Conservation (phyloP, 2,888 invertebrate genomes). For the Microdon myrmicae region DNA sequence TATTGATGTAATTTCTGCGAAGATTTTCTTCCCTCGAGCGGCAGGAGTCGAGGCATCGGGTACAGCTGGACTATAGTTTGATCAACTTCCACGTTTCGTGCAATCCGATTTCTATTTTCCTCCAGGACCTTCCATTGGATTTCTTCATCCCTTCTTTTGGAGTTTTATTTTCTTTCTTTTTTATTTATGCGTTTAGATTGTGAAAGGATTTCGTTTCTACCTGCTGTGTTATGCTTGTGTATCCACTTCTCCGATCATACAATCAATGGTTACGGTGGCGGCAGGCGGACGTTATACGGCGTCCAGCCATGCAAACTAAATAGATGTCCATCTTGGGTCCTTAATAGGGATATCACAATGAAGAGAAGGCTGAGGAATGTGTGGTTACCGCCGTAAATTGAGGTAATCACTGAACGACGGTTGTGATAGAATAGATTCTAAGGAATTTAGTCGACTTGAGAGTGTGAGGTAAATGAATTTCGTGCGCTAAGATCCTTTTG, state of each 20-base stretch:
- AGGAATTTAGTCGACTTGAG: conserved; percentile 18
- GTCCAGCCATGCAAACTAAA: conserved; percentile 47
- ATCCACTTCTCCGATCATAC: conserved; percentile 31
- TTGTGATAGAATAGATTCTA: neutral
- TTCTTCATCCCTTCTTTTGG: conserved; percentile 6
- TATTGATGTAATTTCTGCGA: conserved; percentile 46
- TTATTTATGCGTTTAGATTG: conserved; percentile 17
- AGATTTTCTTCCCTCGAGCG: conserved; percentile 22
- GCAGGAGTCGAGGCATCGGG: too few relatives aligned
- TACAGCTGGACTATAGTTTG: conserved; percentile 31
- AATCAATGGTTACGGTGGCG: conserved; percentile 51
- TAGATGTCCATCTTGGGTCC: conserved; percentile 46
- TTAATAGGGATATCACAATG: conserved; percentile 14
- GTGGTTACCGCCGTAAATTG: conserved; percentile 50
- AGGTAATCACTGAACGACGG: conserved; percentile 23
- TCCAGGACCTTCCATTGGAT: neutral
- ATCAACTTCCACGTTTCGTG: conserved; percentile 45
- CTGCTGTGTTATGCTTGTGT: too few relatives aligned
- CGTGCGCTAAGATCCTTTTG: conserved; percentile 46
- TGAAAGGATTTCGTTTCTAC: too few relatives aligned
- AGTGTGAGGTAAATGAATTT: conserved; percentile 50
- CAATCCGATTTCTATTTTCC: conserved; percentile 32
- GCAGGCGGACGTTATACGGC: conserved; percentile 50
- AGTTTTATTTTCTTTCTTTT: conserved; percentile 13
- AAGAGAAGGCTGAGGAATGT: conserved; percentile 4